Conservation (phyloP, 2,888 invertebrate species). For the Andrena haemorrhoa region DNA sequence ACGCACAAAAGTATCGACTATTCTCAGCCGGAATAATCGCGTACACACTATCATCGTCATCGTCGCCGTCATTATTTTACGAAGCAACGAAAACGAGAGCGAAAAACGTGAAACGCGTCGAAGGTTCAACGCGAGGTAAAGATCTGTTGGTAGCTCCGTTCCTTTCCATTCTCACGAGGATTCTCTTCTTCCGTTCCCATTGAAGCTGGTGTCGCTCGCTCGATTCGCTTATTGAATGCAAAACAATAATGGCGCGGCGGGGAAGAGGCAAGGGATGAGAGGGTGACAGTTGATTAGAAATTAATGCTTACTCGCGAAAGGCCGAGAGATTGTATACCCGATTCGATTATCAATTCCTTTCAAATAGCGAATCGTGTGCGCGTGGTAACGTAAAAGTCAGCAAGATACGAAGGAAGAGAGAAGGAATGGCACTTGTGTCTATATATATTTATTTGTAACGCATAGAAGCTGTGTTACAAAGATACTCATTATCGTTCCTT, state of each 20-base stretch:
- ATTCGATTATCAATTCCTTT: background rate
- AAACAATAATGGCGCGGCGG: no score
- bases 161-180: background rate
- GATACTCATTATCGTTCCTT: background rate
- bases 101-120: background rate
- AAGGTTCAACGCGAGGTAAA: slow-evolving; percentile 25
- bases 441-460: background rate
- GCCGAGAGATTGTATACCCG: background rate
- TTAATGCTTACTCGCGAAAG: no score
- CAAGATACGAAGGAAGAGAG: background rate
- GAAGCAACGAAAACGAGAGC: background rate
- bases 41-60: no score
- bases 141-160: slow-evolving; percentile 44
- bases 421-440: background rate
- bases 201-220: background rate
- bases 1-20: no score
- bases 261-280: background rate
- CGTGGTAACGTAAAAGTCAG: background rate
- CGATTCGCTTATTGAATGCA: background rate
- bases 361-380: slow-evolving; percentile 1
- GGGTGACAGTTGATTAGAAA: background rate
- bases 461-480: background rate
- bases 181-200: slow-evolving; percentile 9
- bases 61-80: no score
- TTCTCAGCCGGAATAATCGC: no score